Percentiles rank a stretch among this genome's conserved stretches.
These are phyloP conservation scores for Spodoptera picta DNA, from an alignment of 2,888 invertebrate genomes.

Conservation along the genomic window DNA sequence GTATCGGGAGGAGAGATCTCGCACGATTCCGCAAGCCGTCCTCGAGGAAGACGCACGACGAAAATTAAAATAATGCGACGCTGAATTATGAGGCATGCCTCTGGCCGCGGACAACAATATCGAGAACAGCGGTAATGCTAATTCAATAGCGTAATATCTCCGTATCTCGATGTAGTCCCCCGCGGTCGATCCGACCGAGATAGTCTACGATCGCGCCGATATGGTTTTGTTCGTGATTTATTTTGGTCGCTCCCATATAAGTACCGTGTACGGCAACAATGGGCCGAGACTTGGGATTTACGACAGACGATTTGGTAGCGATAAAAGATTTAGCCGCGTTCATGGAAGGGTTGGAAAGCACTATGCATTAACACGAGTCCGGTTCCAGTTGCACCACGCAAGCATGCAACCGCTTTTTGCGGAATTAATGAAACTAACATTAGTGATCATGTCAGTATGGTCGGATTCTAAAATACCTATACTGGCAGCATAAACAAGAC, in stretches of 20 bases:
- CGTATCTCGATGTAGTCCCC: constrained; percentile 78
- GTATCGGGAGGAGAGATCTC: constrained; percentile 76
- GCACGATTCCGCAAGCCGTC: constrained; percentile 74
- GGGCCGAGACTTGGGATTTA: constrained; percentile 81
- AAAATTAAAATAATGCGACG: constrained; percentile 80
- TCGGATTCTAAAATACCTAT: constrained; percentile 57
- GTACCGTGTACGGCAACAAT: constrained; percentile 84
- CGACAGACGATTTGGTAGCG: constrained; percentile 85
- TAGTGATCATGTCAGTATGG: constrained; percentile 47
- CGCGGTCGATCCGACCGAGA: constrained; percentile 78
- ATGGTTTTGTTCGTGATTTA: constrained; percentile 87
- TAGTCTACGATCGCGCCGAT: constrained; percentile 85
- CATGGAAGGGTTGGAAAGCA: constrained; percentile 63
- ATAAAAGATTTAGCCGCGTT: constrained; percentile 81
- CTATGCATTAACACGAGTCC: constrained; percentile 64
- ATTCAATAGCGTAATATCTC: constrained; percentile 86
- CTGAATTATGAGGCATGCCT: constrained; percentile 76
- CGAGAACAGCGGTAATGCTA: constrained; percentile 85
- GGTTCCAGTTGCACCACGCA: constrained; percentile 43
- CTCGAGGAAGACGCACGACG: constrained; percentile 67
- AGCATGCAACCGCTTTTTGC: constrained; percentile 22
- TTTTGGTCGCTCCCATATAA: constrained; percentile 87
- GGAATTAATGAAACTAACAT: constrained; percentile 61
- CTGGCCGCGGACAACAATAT: constrained; percentile 71
- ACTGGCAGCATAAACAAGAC: constrained; percentile 57